Percentiles rank a stretch among this genome's conserved stretches.
These are phyloP conservation scores for Keiferia lycopersicella DNA, from an alignment of 2,888 invertebrate genomes.

Conservation along the genomic window DNA sequence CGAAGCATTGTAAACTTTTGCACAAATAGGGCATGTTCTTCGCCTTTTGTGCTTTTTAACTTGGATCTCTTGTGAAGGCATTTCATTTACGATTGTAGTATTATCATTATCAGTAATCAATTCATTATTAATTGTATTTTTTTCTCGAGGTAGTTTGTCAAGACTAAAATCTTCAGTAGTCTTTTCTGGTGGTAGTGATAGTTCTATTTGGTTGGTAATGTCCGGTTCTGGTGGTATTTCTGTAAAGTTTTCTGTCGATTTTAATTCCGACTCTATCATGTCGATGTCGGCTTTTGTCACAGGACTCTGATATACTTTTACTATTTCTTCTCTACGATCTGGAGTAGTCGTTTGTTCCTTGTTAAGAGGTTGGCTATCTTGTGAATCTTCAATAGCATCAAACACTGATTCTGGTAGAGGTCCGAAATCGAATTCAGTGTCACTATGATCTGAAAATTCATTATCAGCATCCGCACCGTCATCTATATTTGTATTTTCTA, in stretches of 20 bases:
- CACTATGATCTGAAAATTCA: conserved; percentile 58
- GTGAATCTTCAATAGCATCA: conserved; percentile 59
- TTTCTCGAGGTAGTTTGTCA: background rate
- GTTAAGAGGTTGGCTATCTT: conserved; percentile 40
- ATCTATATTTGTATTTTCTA: background rate
- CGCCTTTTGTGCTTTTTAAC: background rate
- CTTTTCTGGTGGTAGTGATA: background rate
- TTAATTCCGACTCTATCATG: background rate
- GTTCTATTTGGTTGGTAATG: background rate
- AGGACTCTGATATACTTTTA: background rate
- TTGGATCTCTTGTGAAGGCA: background rate
- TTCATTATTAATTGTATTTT: background rate
- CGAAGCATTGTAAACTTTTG: conserved; percentile 68
- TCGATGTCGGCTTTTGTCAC: background rate
- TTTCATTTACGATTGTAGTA: background rate
- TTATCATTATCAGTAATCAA: background rate
- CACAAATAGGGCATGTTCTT: conserved; percentile 72
- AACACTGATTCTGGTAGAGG: conserved; percentile 59
- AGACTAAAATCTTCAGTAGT: background rate
- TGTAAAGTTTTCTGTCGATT: background rate
- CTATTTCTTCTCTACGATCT: background rate
- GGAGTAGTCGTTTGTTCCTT: conserved; percentile 17
- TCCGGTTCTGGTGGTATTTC: background rate
- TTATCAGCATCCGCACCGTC: conserved; percentile 29
- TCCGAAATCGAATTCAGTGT: conserved; percentile 50